These are phyloP conservation scores for Catostylus mosaicus DNA, from an alignment of 30 jellyfish, hydroid and myxozoan species.

Conservation along the genomic window DNA sequence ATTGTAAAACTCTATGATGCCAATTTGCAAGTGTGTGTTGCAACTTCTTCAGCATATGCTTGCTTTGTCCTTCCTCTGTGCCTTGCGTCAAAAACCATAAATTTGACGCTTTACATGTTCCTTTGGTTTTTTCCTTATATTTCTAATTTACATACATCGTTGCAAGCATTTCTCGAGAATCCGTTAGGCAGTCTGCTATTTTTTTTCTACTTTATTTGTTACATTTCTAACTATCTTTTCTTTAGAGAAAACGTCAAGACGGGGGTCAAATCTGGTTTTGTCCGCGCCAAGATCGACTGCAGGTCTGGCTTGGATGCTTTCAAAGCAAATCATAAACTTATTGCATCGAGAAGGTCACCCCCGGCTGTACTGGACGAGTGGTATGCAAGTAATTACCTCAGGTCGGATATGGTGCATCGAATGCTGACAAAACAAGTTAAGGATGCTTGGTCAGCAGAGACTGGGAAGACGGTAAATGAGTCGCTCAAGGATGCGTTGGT, in stretches of 20 bases:
- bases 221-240: neutral
- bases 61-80: too few species aligned
- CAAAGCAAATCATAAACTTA: slow-evolving; percentile 37
- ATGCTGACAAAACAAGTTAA: neutral
- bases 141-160: too few species aligned
- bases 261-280: slow-evolving; percentile 92
- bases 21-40: too few species aligned
- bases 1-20: too few species aligned
- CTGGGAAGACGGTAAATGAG: slow-evolving; percentile 24
- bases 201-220: neutral
- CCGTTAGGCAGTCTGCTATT: neutral
- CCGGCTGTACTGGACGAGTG: slow-evolving; percentile 59
- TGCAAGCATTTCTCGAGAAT: neutral
- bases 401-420: neutral
- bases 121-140: too few species aligned
- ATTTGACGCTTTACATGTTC: too few species aligned
- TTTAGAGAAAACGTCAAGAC: slow-evolving; percentile 72
- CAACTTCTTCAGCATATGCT: too few species aligned
- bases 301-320: slow-evolving; percentile 88
- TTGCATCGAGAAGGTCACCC: slow-evolving; percentile 27
- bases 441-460: slow-evolving; percentile 56
- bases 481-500: slow-evolving; percentile 72
- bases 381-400: slow-evolving; percentile 18
- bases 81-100: too few species aligned
- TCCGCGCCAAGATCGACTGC: slow-evolving; percentile 86